Percentiles rank a stretch among this genome's conserved stretches.
Conservation (phyloP, 2,113 vertebrate genomes). For the human (Homo sapiens) region GRCh38 chr3:25371001-25371500, state of each 20-base stretch:
- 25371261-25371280: background rate
- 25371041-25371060: background rate
- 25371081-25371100: background rate
- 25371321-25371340: background rate
- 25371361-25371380: background rate
- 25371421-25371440: background rate
- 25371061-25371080: background rate
- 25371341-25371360: background rate
- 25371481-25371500: background rate
- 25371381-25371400: background rate
- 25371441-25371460: background rate
- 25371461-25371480: background rate
- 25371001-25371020: background rate
- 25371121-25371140: background rate
- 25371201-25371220: background rate
- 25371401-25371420: background rate
- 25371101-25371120: background rate
- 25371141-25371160: background rate
- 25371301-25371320: background rate
- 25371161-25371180: background rate
- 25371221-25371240: background rate
- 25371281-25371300: background rate
- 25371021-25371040: background rate
- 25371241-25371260: background rate
- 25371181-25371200: background rate